Base-by-base conservation (phyloP, 2,797 vertebrate genomes). In the Poecilia wingei region DNA sequence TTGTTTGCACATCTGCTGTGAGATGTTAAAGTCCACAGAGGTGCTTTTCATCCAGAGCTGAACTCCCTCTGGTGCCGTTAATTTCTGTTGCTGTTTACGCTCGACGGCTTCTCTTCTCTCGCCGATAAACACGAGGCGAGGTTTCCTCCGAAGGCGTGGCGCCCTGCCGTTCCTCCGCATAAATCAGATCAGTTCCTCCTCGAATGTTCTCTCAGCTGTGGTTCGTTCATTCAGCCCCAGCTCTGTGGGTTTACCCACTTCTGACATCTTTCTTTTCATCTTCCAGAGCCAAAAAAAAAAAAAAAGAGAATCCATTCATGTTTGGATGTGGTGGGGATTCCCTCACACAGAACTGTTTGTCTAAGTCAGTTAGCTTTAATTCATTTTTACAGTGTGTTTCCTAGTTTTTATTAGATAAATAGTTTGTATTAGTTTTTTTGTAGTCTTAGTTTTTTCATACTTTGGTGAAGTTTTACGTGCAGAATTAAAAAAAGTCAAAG, bases 71-170 rank as follows among this genome's bases (percentile, higher is more conserved):
- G 75, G 53, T 84, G 72, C 82, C 12, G 8, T 85, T 80, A 85
- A 72, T 84, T 86, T 80, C 77, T 80, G 74, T 81, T 57, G 41
- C 80, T 78, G 73, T 86, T 91, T 71, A 43, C n/a, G 77, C 57
- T 13, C 7, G 71, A 82, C 76, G 78, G 82, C 76, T 76, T 74
- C 36, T 76, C 36, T 79, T 86, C 87, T 87, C 84, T 82, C 82
- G 76, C 76, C 70, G 28, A 79, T 12, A 88, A 84, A 86, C 79
- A 81, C 92, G 84, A 91, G 72, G 84, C 82, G 85, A 92, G 87
- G 78, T 72, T 89, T 91, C 86, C 79, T 70, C 77, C 75, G 73
- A 79, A 72, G 45, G 55, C 6, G 68, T 72, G 80, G 57, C 74
- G 72, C 76, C 73, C 75, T 5, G 18, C 61, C 39, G 39, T 7